Base-by-base conservation (phyloP, 2,888 invertebrate genomes). In the Dorcus hopei region DNA sequence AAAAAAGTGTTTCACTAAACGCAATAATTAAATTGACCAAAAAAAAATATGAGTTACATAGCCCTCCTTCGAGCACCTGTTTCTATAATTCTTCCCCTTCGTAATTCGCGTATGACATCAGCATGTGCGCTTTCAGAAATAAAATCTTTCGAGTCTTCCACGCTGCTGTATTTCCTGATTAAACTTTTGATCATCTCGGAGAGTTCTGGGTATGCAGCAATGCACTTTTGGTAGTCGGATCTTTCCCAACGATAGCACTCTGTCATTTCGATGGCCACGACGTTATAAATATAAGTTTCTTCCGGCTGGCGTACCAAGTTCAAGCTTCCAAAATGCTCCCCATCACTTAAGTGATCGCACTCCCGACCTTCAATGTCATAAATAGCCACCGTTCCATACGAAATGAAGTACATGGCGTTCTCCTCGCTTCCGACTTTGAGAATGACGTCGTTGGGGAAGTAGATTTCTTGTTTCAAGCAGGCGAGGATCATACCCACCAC, bases 251-350 rank as follows among this genome's bases (percentile, higher is more conserved):
- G 19, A 26, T 58, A 62, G 7, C 57, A 61, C 41, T 65, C 63
- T 6, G 61, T 62, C 11, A 59, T 55, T 38, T 65, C 65, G 14
- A 64, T 56, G 8, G 63, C 62, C 9, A 64, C 57, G 26, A 45
- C 16, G 7, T 3, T 45, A 19, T 19, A 45, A 9, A 9, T 16
- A 19, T 45, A 45, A 45, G 8, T 9, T 19, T 55, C 49, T 8
- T 52, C 62, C 47, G 56, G 59, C 38, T 38, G 14, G 11, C 62
- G 57, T 3, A 14, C n/a, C 6, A 43, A 47, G 1, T 38, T 54
- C 7, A 33, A 9, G 3, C 58, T 9, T 2, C 65, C 63, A 19
- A 62, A 47, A 8, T 59, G 51, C 26, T 52, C 52, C 1, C 65
- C 65, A 45, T 65, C 65, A 14, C 47, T 43, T 9, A 60, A 49